Evolutionary conservation across 2,113 vertebrate genomes (phyloP).

Genomic region (Trinectes maculatus): DNA sequence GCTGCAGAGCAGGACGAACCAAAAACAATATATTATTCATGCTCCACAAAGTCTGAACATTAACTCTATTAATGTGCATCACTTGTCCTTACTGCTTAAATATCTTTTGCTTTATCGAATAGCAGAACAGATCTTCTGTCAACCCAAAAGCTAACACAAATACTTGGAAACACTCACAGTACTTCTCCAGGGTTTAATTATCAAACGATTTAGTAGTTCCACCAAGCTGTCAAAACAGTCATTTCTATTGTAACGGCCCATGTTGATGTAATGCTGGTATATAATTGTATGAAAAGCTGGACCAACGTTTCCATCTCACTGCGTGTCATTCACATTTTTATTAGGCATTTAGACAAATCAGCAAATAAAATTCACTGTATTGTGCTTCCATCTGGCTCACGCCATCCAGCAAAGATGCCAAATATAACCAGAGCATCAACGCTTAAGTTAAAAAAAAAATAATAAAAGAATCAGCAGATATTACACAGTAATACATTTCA

Average conservation of each 20-base stretch:
- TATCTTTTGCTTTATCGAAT: conserved; percentile 40
- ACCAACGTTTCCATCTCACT: conserved; percentile 32
- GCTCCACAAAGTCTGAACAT: conserved; percentile 33
- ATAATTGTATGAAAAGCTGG: conserved; percentile 29
- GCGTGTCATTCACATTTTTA: conserved; percentile 54
- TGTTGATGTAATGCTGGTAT: conserved; percentile 27
- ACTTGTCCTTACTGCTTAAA: conserved; percentile 25
- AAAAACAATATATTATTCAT: conserved; percentile 55
- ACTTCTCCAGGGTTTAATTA: conserved; percentile 45
- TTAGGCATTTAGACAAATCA: conserved; percentile 61
- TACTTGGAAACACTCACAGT: conserved; percentile 4
- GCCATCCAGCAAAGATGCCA: conserved; percentile 69
- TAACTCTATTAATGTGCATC: conserved; percentile 32
- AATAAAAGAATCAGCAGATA: conserved; percentile 57
- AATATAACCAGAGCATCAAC: conserved; percentile 70
- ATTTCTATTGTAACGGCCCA: conserved; percentile 4
- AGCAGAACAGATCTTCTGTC: conserved; percentile 16
- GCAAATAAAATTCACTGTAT: conserved; percentile 65
- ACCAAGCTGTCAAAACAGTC: conserved; percentile 21
- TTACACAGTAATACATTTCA: conserved; percentile 68
- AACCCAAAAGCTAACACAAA: conserved; percentile 21
- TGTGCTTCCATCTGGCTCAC: conserved; percentile 75
- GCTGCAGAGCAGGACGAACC: conserved; percentile 81
- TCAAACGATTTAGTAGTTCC: conserved; percentile 34
- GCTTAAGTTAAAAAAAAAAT: conserved; percentile 48